Base-by-base conservation (phyloP, 2,888 invertebrate species). In the Sphecodes monilicornis region DNA sequence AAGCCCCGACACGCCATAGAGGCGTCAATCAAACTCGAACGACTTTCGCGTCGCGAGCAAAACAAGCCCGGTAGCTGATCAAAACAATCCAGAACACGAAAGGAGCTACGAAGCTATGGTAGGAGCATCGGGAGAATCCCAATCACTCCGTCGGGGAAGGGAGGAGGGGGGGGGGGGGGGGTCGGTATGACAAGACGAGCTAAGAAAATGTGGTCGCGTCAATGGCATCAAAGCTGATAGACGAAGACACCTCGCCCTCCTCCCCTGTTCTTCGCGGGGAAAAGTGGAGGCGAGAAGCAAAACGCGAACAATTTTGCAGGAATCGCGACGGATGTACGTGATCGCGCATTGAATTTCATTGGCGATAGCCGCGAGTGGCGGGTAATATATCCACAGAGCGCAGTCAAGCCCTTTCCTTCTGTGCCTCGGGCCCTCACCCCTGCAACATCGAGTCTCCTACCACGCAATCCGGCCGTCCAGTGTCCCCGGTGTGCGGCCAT, bases 281-380 rank as follows among this genome's bases (percentile, higher is more conserved):
- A n/a, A 1, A 11, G n/a, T 3, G 54, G 54, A 3, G 11, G 3
- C n/a, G n/a, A n/a, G 54, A n/a, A 69, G 76, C 66, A 57, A 69
- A 82, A 72, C 64, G 54, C 54, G 76, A 75, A 73, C 89, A 90
- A 86, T 93, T 92, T 92, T 89, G 77, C 89, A 83, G 88, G 84
- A 86, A 86, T 89, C 84, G 89, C 74, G 80, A 73, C 80, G 88
- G 85, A 89, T 89, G 85, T 90, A 90, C 90, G 90, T 91, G 92
- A 93, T 93, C 91, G 90, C 88, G 91, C 93, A 92, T 92, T 91
- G 92, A 93, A 92, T 93, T 92, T 93, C 93, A 93, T 93, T 91
- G 92, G 90, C 90, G 93, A 93, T 93, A 91, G 93, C 90, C 91
- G 90, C 91, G 92, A 92, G 92, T 92, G 92, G 91, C 90, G 90